Percentiles rank a stretch among this genome's conserved stretches.
These are phyloP conservation scores for Leptothorax acervorum DNA, from an alignment of 2,888 invertebrate species.

Conservation along the genomic window DNA sequence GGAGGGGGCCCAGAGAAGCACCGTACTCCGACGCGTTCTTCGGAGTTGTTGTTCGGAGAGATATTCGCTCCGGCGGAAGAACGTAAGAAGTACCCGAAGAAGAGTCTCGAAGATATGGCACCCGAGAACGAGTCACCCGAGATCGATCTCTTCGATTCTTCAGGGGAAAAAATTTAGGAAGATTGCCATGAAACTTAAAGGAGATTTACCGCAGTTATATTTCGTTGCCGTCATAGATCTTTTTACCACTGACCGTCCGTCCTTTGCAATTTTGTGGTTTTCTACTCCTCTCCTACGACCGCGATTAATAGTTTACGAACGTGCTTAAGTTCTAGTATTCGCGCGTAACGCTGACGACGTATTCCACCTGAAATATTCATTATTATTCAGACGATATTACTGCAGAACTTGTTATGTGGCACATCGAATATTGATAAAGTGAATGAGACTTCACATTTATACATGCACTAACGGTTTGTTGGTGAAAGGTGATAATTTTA, in stretches of 20 bases:
- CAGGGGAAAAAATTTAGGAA: slow-evolving; percentile 30
- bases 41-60: slow-evolving; percentile 48
- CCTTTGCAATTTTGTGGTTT: background rate
- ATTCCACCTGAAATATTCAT: slow-evolving; percentile 21
- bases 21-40: slow-evolving; percentile 20
- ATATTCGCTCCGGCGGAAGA: slow-evolving; percentile 25
- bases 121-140: slow-evolving; percentile 27
- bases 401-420: background rate
- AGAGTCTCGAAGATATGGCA: slow-evolving; percentile 35
- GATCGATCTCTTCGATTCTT: slow-evolving; percentile 45
- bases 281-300: background rate
- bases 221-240: slow-evolving; percentile 2
- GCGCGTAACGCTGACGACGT: background rate
- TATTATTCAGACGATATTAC: slow-evolving; percentile 6
- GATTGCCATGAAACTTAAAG: slow-evolving; percentile 24
- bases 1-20: background rate
- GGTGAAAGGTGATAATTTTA: background rate
- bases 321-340: background rate
- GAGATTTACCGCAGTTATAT: slow-evolving; percentile 18
- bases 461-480: too few relatives aligned
- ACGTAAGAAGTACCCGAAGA: slow-evolving; percentile 36
- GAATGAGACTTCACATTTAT: background rate
- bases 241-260: background rate
- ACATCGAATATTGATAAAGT: slow-evolving; percentile 20
- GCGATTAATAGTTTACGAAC: slow-evolving; percentile 26